Percentiles rank a stretch among this genome's conserved stretches.
phyloP scores from a whole-genome alignment of 2,113 vertebrate species.

The Chlorodrepanis virens region DNA sequence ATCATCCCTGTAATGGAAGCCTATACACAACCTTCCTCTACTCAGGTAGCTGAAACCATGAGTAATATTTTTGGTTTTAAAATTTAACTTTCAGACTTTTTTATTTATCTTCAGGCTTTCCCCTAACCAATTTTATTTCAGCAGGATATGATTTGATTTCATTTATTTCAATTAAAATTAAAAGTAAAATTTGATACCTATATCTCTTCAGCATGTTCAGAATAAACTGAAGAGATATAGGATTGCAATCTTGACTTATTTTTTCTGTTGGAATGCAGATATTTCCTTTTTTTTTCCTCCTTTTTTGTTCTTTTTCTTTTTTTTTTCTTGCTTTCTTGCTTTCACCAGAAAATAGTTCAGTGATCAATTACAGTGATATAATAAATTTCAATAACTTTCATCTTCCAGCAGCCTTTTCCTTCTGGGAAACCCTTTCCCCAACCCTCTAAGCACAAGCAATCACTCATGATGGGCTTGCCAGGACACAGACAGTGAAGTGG shows the following conservation, averaged over 20 bases:
- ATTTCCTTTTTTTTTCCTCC: not conserved
- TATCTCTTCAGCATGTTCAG: not conserved
- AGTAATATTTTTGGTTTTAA: not conserved
- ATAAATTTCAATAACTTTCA: conserved; percentile 4
- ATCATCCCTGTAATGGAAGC: not conserved
- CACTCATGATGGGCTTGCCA: not conserved
- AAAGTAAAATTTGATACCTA: not conserved
- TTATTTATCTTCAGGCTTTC: not conserved
- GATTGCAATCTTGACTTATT: not conserved
- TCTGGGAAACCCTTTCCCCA: not conserved
- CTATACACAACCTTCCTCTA: not conserved
- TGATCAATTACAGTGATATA: not conserved
- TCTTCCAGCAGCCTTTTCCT: not conserved
- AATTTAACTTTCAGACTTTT: not conserved
- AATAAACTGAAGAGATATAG: not conserved
- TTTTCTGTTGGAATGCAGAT: not conserved
- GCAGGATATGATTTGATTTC: not conserved
- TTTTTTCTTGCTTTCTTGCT: not conserved
- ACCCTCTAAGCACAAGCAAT: not conserved
- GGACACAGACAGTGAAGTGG: not conserved
- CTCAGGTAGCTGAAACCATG: not conserved
- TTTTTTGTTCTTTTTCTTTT: fast-evolving
- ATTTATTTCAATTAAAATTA: not conserved
- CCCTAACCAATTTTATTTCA: not conserved
- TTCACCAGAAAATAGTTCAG: not conserved